Evolutionary conservation across 2,888 invertebrate genomes (phyloP).

Genomic region (Drosophila emarginata): DNA sequence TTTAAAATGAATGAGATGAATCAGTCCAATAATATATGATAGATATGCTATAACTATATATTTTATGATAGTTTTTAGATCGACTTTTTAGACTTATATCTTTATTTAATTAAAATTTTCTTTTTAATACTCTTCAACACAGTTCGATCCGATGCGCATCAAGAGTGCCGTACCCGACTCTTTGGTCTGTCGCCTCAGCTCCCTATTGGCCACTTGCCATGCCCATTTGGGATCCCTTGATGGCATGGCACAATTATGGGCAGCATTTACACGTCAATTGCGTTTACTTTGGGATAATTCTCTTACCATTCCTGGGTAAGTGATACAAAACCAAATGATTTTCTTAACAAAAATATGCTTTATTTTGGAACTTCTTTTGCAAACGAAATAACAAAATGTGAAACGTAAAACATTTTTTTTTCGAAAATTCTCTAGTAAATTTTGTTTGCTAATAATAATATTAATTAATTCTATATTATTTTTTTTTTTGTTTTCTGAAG

Average conservation of each 20-base stretch:
- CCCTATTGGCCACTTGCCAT: constrained; percentile 88
- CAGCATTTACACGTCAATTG: constrained; percentile 95
- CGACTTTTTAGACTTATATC: too few species aligned
- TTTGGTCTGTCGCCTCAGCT: constrained; percentile 91
- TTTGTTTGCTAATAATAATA: constrained; percentile 36
- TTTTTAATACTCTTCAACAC: constrained; percentile 56
- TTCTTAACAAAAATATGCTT: constrained; percentile 75
- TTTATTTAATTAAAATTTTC: too few species aligned
- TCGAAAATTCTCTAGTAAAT: constrained; percentile 43
- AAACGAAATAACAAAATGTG: constrained; percentile 41
- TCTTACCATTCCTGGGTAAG: constrained; percentile 92
- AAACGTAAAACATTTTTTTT: constrained; percentile 24
- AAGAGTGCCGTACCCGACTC: constrained; percentile 91
- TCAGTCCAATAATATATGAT: too few species aligned
- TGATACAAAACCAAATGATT: constrained; percentile 58
- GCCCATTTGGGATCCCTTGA: constrained; percentile 89
- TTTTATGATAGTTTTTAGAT: too few species aligned
- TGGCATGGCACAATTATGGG: constrained; percentile 95
- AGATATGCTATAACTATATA: too few species aligned
- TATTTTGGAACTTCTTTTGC: constrained; percentile 63
- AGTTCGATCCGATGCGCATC: constrained; percentile 84
- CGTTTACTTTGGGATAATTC: constrained; percentile 94
- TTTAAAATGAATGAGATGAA: too few species aligned
- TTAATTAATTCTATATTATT: constrained; percentile 19
- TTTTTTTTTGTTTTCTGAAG: constrained; percentile 59